These are phyloP conservation scores for Drosophila nigricruria DNA, from an alignment of 2,888 invertebrate species.

Conservation along the genomic window DNA sequence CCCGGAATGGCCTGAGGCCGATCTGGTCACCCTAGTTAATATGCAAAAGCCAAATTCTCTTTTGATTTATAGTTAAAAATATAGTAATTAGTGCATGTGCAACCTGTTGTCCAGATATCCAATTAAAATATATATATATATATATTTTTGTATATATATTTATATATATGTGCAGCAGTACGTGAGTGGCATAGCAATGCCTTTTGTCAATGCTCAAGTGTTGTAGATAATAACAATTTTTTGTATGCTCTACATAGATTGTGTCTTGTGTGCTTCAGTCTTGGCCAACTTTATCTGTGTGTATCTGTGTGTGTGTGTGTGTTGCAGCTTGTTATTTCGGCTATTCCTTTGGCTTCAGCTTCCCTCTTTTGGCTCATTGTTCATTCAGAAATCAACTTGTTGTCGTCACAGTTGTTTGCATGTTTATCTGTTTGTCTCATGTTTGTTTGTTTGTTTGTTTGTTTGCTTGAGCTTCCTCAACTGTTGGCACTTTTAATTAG, in stretches of 20 bases:
- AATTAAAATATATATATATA: constrained; percentile 40
- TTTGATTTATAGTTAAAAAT: background rate
- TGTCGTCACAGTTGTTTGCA: constrained; percentile 53
- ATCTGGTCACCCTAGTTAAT: too few species aligned
- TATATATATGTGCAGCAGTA: constrained; percentile 37
- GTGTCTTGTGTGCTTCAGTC: background rate
- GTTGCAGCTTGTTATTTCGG: constrained; percentile 12
- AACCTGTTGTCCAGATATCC: constrained; percentile 32
- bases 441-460: constrained; percentile 42
- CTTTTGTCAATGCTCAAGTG: constrained; percentile 15
- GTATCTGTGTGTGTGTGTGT: constrained; percentile 9
- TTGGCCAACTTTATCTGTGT: constrained; percentile 25
- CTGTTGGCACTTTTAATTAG: constrained; percentile 65
- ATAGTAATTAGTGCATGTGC: constrained; percentile 29
- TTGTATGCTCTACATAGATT: constrained; percentile 15
- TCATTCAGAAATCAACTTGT: constrained; percentile 51
- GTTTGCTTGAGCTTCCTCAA: constrained; percentile 31
- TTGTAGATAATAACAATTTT: constrained; percentile 1
- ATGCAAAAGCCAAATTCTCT: background rate
- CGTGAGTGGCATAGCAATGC: constrained; percentile 50
- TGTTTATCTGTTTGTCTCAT: constrained; percentile 43
- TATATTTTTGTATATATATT: constrained; percentile 6
- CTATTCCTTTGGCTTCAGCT: constrained; percentile 8
- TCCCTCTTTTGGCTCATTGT: constrained; percentile 36
- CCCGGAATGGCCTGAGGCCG: too few species aligned